Conservation (phyloP, 2,888 invertebrate genomes). For the Cistogaster globosa region DNA sequence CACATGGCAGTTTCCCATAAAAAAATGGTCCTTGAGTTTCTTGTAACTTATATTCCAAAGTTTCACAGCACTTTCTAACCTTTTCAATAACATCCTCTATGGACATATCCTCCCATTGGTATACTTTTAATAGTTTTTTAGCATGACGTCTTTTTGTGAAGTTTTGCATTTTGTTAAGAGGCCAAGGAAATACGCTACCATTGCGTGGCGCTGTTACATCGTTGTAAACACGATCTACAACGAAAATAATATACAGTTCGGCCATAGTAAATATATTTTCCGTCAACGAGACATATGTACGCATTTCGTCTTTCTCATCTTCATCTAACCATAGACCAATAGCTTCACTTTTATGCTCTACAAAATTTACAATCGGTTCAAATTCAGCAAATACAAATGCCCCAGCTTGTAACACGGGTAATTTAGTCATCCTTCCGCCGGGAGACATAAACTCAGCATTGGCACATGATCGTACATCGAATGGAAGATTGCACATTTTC, state of each 20-base stretch:
- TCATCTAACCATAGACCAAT: constrained; percentile 88
- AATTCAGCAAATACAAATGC: constrained; percentile 94
- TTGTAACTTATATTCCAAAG: constrained; percentile 92
- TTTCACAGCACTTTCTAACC: constrained; percentile 91
- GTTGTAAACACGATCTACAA: constrained; percentile 90
- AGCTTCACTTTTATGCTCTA: constrained; percentile 91
- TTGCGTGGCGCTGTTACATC: constrained; percentile 92
- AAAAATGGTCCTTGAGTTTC: constrained; percentile 87
- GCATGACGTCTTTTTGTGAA: constrained; percentile 89
- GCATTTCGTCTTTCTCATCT: constrained; percentile 93
- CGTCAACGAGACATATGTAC: constrained; percentile 95
- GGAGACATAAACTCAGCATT: constrained; percentile 99
- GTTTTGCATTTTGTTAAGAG: constrained; percentile 92
- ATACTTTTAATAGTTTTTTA: constrained; percentile 88
- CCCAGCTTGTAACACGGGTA: constrained; percentile 96
- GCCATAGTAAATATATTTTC: constrained; percentile 95
- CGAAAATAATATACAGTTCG: constrained; percentile 94
- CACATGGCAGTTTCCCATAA: constrained; percentile 93
- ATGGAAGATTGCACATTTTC: constrained; percentile 94
- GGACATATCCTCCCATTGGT: constrained; percentile 92
- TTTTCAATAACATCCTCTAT: constrained; percentile 90
- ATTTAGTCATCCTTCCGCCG: constrained; percentile 87
- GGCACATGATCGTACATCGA: constrained; percentile 90
- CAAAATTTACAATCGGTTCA: constrained; percentile 95
- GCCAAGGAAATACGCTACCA: constrained; percentile 97